Evolutionary conservation across 1,140 invertebrate genomes (phyloP), one percentile per base, ranked within the genome.

Genomic region (Zaprionus lachaisei): DNA sequence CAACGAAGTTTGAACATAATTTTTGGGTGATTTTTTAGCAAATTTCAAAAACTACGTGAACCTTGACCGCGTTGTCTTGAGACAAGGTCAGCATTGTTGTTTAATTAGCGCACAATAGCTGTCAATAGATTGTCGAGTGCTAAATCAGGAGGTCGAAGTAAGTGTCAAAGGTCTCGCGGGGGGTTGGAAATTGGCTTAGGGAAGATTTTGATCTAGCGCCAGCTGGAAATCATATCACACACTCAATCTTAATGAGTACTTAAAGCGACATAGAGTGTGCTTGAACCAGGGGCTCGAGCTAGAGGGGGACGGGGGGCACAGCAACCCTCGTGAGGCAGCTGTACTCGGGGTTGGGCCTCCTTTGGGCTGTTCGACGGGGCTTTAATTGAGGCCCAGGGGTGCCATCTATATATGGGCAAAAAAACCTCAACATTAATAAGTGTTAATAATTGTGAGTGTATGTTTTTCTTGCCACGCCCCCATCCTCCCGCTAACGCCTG

Each of bases 381-480:
- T 89, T 89, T 89, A 89, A 89, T 89, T 89, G 70, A 89, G 74
- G 85, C 84, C 84, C 84, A 72, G 66, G 84, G 84, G 84, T 89
- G 85, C 85, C 85, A 90, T 89, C 68, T 69, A 77, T 71, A 75
- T 51, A 20, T 51, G 47, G 47, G 20, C 31, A 34, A 56, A 87
- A 56, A 87, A 89, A 89, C 84, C 85, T 89, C 84, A 89, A 90
- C 84, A 90, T 90, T 89, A 90, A 89, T 89, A 89, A 89, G 84
- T 89, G 84, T 90, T 89, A 89, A 89, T 89, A 89, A 90, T 90
- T 90, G 84, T 84, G 71, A 72, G 72, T 77, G 77, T 70, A 58
- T 63, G 71, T 61, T 83, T 66, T 41, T 41, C 37, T 22, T 60
- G 62, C 69, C 84, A 65, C 85, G 83, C 85, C 74, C 81, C 74